A percentile compares a stretch with the other conserved stretches of the same genome.
Evolutionary conservation across 2,888 invertebrate species (phyloP).

Genomic region (Cepaea hortensis): DNA sequence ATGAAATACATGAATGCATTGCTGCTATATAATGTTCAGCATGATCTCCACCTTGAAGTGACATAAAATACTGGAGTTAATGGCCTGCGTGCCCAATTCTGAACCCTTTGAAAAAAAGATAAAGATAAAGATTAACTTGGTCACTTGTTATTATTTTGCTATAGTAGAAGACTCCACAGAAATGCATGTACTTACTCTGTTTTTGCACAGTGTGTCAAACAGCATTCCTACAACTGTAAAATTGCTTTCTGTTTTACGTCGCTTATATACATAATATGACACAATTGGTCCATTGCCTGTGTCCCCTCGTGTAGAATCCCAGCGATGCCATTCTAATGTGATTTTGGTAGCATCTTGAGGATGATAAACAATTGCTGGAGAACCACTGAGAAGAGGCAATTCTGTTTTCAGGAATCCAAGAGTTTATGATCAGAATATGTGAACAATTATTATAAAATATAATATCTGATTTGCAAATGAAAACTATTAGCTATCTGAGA

Average conservation of each 20-base stretch:
- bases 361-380: slow-evolving; percentile 60
- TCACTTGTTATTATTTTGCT: too few relatives aligned
- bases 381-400: slow-evolving; percentile 60
- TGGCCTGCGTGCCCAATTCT: too few relatives aligned
- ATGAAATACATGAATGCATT: too few relatives aligned
- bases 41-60: too few relatives aligned
- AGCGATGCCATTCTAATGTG: slow-evolving; percentile 65
- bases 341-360: slow-evolving; percentile 58
- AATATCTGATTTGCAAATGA: too few relatives aligned
- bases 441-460: too few relatives aligned
- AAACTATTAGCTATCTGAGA: too few relatives aligned
- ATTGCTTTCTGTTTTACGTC: slow-evolving; percentile 50
- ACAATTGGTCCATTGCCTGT: slow-evolving; percentile 65
- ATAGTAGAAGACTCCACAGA: too few relatives aligned
- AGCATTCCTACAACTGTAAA: slow-evolving; percentile 52
- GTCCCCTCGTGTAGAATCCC: slow-evolving; percentile 65
- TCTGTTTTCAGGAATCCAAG: slow-evolving; percentile 54
- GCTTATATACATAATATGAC: slow-evolving; percentile 64
- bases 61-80: too few relatives aligned
- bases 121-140: too few relatives aligned
- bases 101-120: too few relatives aligned
- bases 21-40: too few relatives aligned
- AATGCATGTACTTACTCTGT: slow-evolving; percentile 30
- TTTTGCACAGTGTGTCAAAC: slow-evolving; percentile 52
- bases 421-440: background rate